Evolutionary conservation across 2,888 invertebrate genomes (phyloP).

Genomic region (Calameuta idolon): DNA sequence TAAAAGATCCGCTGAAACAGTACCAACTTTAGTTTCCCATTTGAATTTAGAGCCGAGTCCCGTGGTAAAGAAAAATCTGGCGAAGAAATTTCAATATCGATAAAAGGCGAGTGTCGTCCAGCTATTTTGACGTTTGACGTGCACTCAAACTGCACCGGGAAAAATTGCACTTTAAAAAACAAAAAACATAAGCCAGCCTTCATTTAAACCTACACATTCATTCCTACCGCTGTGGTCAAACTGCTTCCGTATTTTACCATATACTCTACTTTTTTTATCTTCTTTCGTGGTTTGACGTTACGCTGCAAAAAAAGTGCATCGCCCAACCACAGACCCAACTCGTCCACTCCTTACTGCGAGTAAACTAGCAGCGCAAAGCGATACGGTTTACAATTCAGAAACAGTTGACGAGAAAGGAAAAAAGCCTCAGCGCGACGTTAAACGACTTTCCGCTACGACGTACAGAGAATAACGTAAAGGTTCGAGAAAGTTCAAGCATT

Average conservation of each 20-base stretch:
- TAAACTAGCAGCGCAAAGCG: not conserved
- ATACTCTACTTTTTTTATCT: not conserved
- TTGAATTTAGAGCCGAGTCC: not conserved
- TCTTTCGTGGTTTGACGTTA: not conserved
- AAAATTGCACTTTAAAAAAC: not conserved
- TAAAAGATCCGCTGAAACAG: not conserved
- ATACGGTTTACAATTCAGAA: not conserved
- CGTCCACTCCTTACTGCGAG: not conserved
- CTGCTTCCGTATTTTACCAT: not conserved
- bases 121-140: not conserved
- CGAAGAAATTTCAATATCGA: not conserved
- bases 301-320: not conserved
- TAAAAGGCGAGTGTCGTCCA: too few species aligned
- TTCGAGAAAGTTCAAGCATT: not conserved
- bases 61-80: not conserved
- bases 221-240: not conserved
- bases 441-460: not conserved
- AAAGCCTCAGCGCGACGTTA: not conserved
- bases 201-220: not conserved
- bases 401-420: not conserved
- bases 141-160: not conserved
- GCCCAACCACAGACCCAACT: not conserved
- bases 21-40: not conserved
- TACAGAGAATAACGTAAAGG: not conserved
- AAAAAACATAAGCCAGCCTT: not conserved